Conservation (phyloP, 2,113 vertebrate genomes). For the Erinaceus europaeus region DNA sequence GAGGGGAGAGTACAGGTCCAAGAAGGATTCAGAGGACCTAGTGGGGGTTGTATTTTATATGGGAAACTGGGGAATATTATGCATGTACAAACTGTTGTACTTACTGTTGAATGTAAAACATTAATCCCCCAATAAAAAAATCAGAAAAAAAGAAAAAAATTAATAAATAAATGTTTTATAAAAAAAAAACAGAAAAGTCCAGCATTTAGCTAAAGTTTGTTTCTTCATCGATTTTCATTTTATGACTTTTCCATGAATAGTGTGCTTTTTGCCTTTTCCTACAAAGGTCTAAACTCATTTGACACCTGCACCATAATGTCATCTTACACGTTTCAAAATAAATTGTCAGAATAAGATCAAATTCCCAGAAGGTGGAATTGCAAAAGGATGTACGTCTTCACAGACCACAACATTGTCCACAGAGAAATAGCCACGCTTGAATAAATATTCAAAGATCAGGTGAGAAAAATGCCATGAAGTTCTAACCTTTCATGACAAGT, state of each 20-base stretch:
- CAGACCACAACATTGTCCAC: neutral
- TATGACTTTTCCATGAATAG: constrained; percentile 6
- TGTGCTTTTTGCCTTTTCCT: neutral
- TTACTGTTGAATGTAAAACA: too few relatives aligned
- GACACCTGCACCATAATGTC: constrained; percentile 1
- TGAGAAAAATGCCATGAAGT: constrained; percentile 39
- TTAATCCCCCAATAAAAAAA: too few relatives aligned
- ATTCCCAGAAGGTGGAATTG: neutral
- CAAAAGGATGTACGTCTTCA: neutral
- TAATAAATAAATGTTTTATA: too few relatives aligned
- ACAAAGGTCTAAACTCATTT: constrained; percentile 39
- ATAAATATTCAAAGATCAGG: constrained; percentile 42
- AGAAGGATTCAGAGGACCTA: too few relatives aligned
- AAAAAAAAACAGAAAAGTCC: neutral
- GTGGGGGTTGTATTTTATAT: too few relatives aligned
- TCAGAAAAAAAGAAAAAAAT: too few relatives aligned
- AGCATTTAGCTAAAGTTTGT: constrained; percentile 5
- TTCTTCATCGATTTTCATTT: constrained; percentile 28
- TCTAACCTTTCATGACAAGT: constrained; percentile 44
- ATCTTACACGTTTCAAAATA: neutral
- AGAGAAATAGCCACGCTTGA: constrained; percentile 33
- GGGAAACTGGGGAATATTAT: too few relatives aligned
- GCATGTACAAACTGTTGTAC: too few relatives aligned
- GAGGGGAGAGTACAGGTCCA: too few relatives aligned
- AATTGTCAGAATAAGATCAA: neutral